Conservation (phyloP, 2,113 vertebrate species). For the Podarcis raffonei region DNA sequence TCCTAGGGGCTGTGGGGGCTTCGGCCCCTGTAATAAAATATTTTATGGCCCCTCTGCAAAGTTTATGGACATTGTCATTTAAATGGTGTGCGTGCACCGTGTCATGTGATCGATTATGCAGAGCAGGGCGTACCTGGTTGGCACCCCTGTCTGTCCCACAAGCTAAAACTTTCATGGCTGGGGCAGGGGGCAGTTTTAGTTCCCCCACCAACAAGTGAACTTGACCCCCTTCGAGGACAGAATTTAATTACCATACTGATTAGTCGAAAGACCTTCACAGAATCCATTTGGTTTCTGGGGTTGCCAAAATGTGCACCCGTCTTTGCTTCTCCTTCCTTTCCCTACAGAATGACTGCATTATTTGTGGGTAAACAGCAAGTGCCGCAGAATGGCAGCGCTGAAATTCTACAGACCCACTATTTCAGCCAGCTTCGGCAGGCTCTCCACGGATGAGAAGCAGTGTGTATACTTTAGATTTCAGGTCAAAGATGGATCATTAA, state of each 20-base stretch:
- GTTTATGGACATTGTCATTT: too few species aligned
- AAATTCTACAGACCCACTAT: constrained; percentile 18
- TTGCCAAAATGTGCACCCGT: not conserved
- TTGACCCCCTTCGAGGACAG: not conserved
- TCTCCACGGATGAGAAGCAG: constrained; percentile 24
- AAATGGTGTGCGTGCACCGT: too few species aligned
- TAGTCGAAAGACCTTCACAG: rapidly evolving
- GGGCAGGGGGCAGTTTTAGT: not conserved
- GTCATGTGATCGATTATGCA: too few species aligned
- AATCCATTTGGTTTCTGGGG: not conserved
- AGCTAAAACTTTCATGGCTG: not conserved
- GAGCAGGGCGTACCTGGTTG: too few species aligned
- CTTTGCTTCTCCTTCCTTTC: constrained; percentile 22
- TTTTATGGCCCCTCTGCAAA: too few species aligned
- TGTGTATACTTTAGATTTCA: constrained; percentile 40
- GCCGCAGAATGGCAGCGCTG: constrained; percentile 24
- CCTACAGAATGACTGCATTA: not conserved
- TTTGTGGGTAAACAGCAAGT: constrained; percentile 11
- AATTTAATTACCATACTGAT: not conserved
- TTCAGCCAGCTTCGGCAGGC: constrained; percentile 35
- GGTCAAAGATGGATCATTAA: constrained; percentile 63
- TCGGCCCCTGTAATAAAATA: too few species aligned
- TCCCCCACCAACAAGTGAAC: not conserved
- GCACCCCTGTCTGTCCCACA: too few species aligned
- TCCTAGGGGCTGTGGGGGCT: too few species aligned